phyloP scores from a whole-genome alignment of 1,140 invertebrate genomes.

The Maniola jurtina region DNA sequence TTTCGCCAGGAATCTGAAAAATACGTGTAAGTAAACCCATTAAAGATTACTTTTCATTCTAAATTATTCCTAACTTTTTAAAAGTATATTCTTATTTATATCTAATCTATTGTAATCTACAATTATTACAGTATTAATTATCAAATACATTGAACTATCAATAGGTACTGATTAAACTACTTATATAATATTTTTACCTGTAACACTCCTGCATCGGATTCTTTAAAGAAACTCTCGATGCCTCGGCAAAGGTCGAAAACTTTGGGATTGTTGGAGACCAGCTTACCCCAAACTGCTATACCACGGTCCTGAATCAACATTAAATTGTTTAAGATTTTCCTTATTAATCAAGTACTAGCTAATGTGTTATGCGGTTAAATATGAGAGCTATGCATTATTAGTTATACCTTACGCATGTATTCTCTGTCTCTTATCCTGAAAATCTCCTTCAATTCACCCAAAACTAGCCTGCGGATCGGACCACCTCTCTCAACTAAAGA shows the following conservation, averaged over 20 bases:
- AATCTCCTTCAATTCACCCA: conserved; percentile 61
- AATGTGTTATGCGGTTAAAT: too few species aligned
- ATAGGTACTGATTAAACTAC: too few species aligned
- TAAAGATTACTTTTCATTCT: neutral
- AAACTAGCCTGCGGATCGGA: conserved; percentile 56
- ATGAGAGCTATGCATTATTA: too few species aligned
- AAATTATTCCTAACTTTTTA: too few species aligned
- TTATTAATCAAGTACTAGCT: conserved; percentile 2
- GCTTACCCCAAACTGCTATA: conserved; percentile 67
- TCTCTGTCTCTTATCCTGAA: conserved; percentile 60
- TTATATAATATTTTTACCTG: conserved; percentile 47
- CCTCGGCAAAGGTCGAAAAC: conserved; percentile 61
- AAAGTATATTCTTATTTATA: neutral
- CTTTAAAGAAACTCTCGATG: conserved; percentile 62
- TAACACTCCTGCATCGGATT: conserved; percentile 57
- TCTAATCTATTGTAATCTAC: neutral
- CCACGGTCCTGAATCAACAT: conserved; percentile 45
- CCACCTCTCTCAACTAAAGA: conserved; percentile 59
- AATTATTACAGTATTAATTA: too few species aligned
- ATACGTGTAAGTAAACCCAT: too few species aligned
- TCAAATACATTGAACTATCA: too few species aligned
- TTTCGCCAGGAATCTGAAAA: conserved; percentile 56
- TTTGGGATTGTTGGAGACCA: conserved; percentile 51
- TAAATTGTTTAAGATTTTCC: neutral
- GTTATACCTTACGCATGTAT: conserved; percentile 51